Percentiles rank a stretch among this genome's conserved stretches.
These are phyloP conservation scores for Caenorhabditis latens DNA, from an alignment of 1,140 invertebrate genomes.

Conservation along the genomic window DNA sequence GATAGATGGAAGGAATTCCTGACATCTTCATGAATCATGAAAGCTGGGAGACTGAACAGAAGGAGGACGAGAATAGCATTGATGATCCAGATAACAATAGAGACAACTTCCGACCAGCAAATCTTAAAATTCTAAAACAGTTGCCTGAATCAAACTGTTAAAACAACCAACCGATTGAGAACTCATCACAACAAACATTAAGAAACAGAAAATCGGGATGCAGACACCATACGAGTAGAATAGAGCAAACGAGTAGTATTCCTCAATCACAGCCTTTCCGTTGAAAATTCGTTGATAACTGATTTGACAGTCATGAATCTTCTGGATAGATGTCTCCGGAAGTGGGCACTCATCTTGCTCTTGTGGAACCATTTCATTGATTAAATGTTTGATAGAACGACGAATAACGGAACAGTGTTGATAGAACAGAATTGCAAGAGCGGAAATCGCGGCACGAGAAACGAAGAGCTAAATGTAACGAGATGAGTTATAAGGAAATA, in stretches of 20 bases:
- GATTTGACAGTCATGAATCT: conserved; percentile 54
- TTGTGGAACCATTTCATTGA: conserved; percentile 35
- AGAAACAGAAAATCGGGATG: conserved; percentile 59
- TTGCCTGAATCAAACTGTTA: not conserved
- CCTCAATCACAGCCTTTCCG: conserved; percentile 51
- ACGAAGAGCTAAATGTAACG: conserved; percentile 5
- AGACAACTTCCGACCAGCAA: conserved; percentile 37
- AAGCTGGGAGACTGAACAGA: conserved; percentile 56
- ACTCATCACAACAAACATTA: conserved; percentile 49
- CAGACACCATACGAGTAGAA: conserved; percentile 60
- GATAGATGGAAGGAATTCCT: not conserved
- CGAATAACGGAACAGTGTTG: conserved; percentile 46
- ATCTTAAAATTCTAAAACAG: conserved; percentile 22
- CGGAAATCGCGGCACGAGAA: conserved; percentile 17
- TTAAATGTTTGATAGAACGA: conserved; percentile 34
- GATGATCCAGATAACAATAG: conserved; percentile 55
- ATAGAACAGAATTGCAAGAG: conserved; percentile 19
- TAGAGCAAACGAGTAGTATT: conserved; percentile 57
- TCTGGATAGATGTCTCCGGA: conserved; percentile 45
- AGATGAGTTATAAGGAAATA: not conserved
- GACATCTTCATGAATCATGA: conserved; percentile 61
- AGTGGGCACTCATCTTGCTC: conserved; percentile 56
- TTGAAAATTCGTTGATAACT: conserved; percentile 55
- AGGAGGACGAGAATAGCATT: conserved; percentile 34
- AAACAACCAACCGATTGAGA: conserved; percentile 33